These are phyloP conservation scores for Molanna angustata DNA, from an alignment of 2,888 invertebrate genomes.

Conservation along the genomic window DNA sequence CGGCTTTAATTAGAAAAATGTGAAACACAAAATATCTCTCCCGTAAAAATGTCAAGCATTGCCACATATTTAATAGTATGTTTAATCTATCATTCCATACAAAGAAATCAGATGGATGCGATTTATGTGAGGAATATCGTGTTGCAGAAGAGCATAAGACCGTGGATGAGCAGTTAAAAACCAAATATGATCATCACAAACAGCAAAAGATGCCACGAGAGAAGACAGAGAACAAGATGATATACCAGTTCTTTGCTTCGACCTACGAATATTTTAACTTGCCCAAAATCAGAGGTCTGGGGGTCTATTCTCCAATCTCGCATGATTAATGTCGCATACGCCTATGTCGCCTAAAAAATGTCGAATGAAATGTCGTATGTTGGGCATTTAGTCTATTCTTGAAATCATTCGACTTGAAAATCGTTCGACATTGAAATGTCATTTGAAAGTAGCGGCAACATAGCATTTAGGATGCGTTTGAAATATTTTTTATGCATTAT, in stretches of 20 bases:
- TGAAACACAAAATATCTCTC: not conserved
- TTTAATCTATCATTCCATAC: slow-evolving; percentile 1
- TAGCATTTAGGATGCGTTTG: too few species aligned
- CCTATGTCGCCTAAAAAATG: too few species aligned
- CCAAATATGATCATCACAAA: not conserved
- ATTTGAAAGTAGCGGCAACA: too few species aligned
- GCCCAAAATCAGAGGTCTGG: not conserved
- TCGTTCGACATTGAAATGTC: too few species aligned
- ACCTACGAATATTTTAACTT: slow-evolving; percentile 1
- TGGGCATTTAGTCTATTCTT: too few species aligned
- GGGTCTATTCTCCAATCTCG: not conserved
- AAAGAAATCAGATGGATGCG: slow-evolving; percentile 3
- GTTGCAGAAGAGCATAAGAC: not conserved
- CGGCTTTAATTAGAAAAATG: not conserved
- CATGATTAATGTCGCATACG: too few species aligned
- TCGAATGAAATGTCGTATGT: too few species aligned
- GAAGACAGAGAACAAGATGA: slow-evolving; percentile 1
- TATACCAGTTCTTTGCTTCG: slow-evolving; percentile 1
- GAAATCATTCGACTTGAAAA: too few species aligned
- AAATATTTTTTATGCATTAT: too few species aligned
- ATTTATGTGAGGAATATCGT: not conserved
- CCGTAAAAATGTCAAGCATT: not conserved
- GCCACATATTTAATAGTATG: not conserved
- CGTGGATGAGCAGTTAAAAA: not conserved
- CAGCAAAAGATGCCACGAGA: not conserved